Base-by-base conservation (phyloP, 2,888 invertebrate species). In the Mallateleia sp. region DNA sequence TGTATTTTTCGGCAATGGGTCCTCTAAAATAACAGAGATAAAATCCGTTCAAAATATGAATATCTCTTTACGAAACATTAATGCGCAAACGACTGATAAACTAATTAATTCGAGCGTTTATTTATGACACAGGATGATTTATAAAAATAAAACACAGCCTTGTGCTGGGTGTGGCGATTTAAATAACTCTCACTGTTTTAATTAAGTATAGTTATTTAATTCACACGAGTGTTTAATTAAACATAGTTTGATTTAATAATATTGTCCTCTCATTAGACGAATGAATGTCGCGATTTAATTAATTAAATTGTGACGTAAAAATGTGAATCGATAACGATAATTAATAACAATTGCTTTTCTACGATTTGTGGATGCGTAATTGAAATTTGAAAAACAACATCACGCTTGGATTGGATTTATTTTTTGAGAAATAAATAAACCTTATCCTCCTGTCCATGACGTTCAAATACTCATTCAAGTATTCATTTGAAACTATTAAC, bases 21-120 rank as follows among this genome's bases (percentile, higher is more conserved):
- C 14, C 32, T 25, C 22, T 34, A 24, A 32, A 77, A 81, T 66
- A 62, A 80, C 60, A 24, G 42, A 38, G 20, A n/a, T n/a, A 45
- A 34, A 69, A 80, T 85, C 60, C 72, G 38, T 80, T 64, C 50
- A 45, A 69, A 66, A 60, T 69, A 66, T 74, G 66, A 80, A 66
- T 78, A 74, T 75, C 74, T 62, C 74, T 85, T 85, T 56, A 71
- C 62, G 34, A 62, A 69, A 80, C 69, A 74, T 75, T 77, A 67
- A 50, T 52, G 67, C 50, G 14, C 14, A 14, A 20, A 20, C 25
- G 15, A n/a, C 14, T 25, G 3, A 24, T 11, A 9, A 42, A 28
- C 52, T 45, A 62, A 71, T 79, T 71, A 71, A 45, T 22, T 25
- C 25, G 47, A 28, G 32, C 20, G 45, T 45, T 62, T 62, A 20